Conservation (phyloP, 30 jellyfish, hydroid and myxozoan species). For the Aurelia sp. region DNA sequence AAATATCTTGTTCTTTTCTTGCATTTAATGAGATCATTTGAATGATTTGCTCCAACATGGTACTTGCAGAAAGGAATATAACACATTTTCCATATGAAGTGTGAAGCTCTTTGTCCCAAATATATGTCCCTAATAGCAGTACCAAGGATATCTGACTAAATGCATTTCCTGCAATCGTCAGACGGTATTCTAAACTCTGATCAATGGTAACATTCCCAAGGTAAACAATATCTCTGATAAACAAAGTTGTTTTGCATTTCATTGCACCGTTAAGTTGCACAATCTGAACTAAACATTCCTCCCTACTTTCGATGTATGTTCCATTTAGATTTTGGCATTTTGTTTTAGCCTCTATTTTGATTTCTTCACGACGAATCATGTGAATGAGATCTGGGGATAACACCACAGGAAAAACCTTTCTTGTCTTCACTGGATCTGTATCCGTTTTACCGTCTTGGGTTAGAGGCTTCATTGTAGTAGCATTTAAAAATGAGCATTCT, state of each 20-base stretch:
- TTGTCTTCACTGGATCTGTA: neutral
- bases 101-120: slow-evolving; percentile 29
- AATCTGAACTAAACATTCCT: neutral
- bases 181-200: neutral
- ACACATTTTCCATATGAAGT: slow-evolving; percentile 55
- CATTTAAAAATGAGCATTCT: no score
- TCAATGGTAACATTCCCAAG: neutral
- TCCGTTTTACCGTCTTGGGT: neutral
- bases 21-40: slow-evolving; percentile 33
- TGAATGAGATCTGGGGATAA: slow-evolving; percentile 49
- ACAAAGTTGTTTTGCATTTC: neutral
- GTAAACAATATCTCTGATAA: neutral
- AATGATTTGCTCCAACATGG: slow-evolving; percentile 34
- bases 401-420: slow-evolving; percentile 7
- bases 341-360: slow-evolving; percentile 3
- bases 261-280: neutral
- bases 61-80: slow-evolving; percentile 26
- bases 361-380: neutral
- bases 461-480: neutral
- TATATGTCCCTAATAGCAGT: slow-evolving; percentile 24
- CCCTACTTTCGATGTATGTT: slow-evolving; percentile 5
- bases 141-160: slow-evolving; percentile 27
- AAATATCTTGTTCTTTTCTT: neutral
- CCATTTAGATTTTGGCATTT: slow-evolving; percentile 36
- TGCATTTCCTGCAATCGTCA: slow-evolving; percentile 20